Conservation (phyloP, 2,797 vertebrate genomes). For the Mallotus villosus region DNA sequence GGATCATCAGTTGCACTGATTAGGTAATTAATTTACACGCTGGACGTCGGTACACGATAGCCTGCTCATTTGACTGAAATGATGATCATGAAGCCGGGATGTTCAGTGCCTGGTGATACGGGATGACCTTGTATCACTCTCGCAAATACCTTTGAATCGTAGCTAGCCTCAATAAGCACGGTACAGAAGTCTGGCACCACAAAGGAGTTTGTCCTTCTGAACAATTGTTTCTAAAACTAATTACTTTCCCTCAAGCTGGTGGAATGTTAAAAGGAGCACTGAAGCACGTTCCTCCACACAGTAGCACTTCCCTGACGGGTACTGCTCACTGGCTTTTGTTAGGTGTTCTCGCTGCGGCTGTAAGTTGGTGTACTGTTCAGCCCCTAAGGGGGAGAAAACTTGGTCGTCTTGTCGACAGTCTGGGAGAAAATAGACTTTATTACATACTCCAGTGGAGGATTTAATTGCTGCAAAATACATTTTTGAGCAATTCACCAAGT, state of each 20-base stretch:
- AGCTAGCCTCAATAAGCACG: conserved; percentile 26
- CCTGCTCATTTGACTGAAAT: too few relatives aligned
- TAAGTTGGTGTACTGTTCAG: conserved; percentile 17
- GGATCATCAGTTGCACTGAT: neutral
- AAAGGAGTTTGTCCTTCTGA: conserved; percentile 13
- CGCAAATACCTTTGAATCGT: conserved; percentile 20
- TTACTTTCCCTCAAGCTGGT: conserved; percentile 30
- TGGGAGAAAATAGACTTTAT: conserved; percentile 40
- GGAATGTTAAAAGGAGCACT: conserved; percentile 23
- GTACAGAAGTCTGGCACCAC: conserved; percentile 18
- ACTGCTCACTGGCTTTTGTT: conserved; percentile 20
- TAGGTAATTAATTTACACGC: neutral
- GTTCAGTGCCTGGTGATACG: neutral
- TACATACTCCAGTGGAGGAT: conserved; percentile 46
- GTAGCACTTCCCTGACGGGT: conserved; percentile 15
- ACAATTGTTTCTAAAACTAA: conserved; percentile 40
- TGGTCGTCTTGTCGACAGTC: conserved; percentile 28
- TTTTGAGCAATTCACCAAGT: conserved; percentile 31
- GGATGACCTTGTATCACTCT: conserved; percentile 4
- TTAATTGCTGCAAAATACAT: conserved; percentile 35
- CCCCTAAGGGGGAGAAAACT: conserved; percentile 19
- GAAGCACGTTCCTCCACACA: conserved; percentile 9
- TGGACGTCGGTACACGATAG: too few relatives aligned
- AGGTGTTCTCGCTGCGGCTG: conserved; percentile 16
- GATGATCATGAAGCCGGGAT: too few relatives aligned